Percentiles rank a stretch among this genome's conserved stretches.
phyloP scores from a whole-genome alignment of 2,797 vertebrate species.

The Lerista edwardsae region DNA sequence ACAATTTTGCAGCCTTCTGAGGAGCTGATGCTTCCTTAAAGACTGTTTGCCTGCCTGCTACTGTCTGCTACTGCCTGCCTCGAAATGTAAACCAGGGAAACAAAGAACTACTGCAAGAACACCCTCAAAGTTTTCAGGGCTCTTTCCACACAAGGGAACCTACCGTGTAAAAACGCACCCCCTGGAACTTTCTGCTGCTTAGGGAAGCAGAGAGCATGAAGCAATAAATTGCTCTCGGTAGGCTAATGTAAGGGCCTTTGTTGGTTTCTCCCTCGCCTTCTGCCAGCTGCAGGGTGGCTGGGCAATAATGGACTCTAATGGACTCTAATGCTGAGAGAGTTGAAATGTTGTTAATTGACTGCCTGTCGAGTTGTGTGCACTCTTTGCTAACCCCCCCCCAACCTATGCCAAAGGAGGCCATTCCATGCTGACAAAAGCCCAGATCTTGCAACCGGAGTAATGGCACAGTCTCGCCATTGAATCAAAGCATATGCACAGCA shows the following conservation, averaged over 20 bases:
- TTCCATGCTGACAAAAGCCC: background rate
- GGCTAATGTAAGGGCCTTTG: background rate
- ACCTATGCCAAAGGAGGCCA: background rate
- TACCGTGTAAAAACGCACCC: background rate
- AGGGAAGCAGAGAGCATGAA: background rate
- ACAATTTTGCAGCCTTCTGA: background rate
- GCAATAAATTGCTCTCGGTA: background rate
- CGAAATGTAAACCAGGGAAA: background rate
- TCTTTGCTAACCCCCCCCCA: background rate
- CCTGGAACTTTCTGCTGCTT: background rate
- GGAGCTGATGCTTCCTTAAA: background rate
- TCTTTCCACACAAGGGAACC: background rate
- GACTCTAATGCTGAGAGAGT: slow-evolving; percentile 4
- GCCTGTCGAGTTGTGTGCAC: background rate
- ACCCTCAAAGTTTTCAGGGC: background rate
- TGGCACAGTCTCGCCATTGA: no score
- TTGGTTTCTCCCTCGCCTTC: no score
- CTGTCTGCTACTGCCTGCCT: no score
- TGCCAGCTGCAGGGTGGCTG: background rate
- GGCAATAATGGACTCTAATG: slow-evolving; percentile 5
- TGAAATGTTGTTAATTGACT: background rate
- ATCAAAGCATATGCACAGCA: no score
- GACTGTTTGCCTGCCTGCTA: background rate
- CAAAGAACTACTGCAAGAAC: background rate
- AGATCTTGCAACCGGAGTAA: background rate